Percentiles rank a stretch among this genome's conserved stretches.
These are phyloP conservation scores for Tachina fera DNA, from an alignment of 2,888 invertebrate genomes.

Conservation along the genomic window DNA sequence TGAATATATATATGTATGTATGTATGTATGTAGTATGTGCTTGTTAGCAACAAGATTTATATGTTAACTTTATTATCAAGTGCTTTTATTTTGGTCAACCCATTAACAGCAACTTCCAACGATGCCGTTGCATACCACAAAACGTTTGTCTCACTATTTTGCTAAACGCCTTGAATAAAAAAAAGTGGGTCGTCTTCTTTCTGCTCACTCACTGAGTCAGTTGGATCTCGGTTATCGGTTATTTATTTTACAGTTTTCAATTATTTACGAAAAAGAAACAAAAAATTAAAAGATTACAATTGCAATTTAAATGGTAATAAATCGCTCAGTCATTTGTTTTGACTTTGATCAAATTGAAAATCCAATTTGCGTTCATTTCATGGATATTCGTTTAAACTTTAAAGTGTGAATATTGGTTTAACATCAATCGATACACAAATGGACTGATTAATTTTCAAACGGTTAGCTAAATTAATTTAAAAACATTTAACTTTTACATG, in stretches of 20 bases:
- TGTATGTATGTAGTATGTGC: neutral
- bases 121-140: neutral
- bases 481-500: constrained; percentile 5
- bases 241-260: constrained; percentile 70
- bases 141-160: neutral
- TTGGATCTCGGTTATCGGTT: constrained; percentile 47
- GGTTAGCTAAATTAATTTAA: constrained; percentile 13
- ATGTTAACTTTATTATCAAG: constrained; percentile 21
- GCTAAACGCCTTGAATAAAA: constrained; percentile 8
- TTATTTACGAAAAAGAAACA: constrained; percentile 36
- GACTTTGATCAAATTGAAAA: constrained; percentile 45
- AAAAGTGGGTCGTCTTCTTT: constrained; percentile 52
- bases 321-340: constrained; percentile 51
- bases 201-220: constrained; percentile 34
- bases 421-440: constrained; percentile 1
- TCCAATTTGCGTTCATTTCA: constrained; percentile 7
- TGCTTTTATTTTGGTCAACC: constrained; percentile 41
- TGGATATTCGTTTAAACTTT: neutral
- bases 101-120: constrained; percentile 4
- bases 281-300: constrained; percentile 24
- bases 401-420: constrained; percentile 3
- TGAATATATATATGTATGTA: constrained; percentile 15
- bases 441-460: neutral
- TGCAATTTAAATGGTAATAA: constrained; percentile 66
- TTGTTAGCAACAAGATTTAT: constrained; percentile 1